Evolutionary conservation across 2,888 invertebrate species (phyloP).

Genomic region (Vesta saturnalis): DNA sequence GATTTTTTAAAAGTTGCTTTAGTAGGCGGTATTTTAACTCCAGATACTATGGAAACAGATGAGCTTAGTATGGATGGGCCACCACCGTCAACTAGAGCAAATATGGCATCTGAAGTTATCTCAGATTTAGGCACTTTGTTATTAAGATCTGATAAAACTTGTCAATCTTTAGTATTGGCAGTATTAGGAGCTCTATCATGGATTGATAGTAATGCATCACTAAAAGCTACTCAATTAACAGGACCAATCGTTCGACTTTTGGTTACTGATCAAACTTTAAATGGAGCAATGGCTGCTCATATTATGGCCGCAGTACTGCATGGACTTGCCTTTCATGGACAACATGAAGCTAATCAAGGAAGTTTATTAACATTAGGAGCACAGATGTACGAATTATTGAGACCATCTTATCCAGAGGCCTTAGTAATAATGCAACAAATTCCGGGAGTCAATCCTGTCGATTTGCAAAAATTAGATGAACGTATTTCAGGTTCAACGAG

Average conservation of each 20-base stretch:
- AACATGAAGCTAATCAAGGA: slow-evolving; percentile 90
- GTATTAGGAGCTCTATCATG: slow-evolving; percentile 78
- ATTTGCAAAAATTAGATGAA: slow-evolving; percentile 87
- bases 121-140: slow-evolving; percentile 83
- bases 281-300: slow-evolving; percentile 74
- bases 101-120: slow-evolving; percentile 75
- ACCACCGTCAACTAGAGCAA: slow-evolving; percentile 63
- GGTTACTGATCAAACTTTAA: slow-evolving; percentile 70
- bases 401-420: slow-evolving; percentile 80
- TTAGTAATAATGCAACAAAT: slow-evolving; percentile 78
- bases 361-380: slow-evolving; percentile 82
- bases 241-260: slow-evolving; percentile 77
- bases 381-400: slow-evolving; percentile 84
- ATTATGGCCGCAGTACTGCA: slow-evolving; percentile 76
- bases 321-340: slow-evolving; percentile 87
- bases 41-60: slow-evolving; percentile 72
- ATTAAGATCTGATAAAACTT: slow-evolving; percentile 72
- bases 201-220: slow-evolving; percentile 85
- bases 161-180: slow-evolving; percentile 72
- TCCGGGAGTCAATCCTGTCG: slow-evolving; percentile 82
- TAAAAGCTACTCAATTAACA: slow-evolving; percentile 80
- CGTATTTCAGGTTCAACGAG: slow-evolving; percentile 74
- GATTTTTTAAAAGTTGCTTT: slow-evolving; percentile 81
- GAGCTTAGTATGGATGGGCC: slow-evolving; percentile 77
- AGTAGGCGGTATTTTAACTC: slow-evolving; percentile 71